A percentile compares a stretch with the other conserved stretches of the same genome.
These are phyloP conservation scores for Gymnoscopelus microlampas DNA, from an alignment of 2,797 vertebrate species.

Conservation along the genomic window DNA sequence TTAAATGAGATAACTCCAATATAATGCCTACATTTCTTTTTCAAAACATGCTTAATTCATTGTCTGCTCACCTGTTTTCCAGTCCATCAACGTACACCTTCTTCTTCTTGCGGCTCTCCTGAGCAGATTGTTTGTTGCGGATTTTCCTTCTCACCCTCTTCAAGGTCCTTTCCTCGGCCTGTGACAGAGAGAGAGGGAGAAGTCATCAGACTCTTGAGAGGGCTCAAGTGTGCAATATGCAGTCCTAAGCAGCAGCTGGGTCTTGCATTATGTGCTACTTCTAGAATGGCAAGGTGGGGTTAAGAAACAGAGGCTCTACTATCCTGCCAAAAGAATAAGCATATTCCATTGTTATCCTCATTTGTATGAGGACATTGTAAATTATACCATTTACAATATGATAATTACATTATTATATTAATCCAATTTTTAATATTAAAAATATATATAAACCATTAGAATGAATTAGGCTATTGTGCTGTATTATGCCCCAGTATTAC, in stretches of 20 bases:
- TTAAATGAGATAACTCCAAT: no score
- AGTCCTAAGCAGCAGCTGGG: constrained; percentile 6
- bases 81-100: constrained; percentile 89
- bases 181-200: constrained; percentile 36
- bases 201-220: constrained; percentile 30
- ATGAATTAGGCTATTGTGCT: background rate
- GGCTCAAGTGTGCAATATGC: background rate
- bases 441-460: background rate
- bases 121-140: constrained; percentile 91
- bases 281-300: background rate
- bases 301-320: background rate
- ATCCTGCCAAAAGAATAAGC: background rate
- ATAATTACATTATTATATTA: background rate
- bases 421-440: background rate
- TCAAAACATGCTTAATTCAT: background rate
- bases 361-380: background rate
- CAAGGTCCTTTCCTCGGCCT: constrained; percentile 88
- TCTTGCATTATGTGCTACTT: no score
- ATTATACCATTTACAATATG: background rate
- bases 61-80: constrained; percentile 86
- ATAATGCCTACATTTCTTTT: background rate
- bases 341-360: background rate
- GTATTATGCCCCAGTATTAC: constrained; percentile 65
- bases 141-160: constrained; percentile 90
- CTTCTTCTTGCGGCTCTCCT: constrained; percentile 89